Evolutionary conservation across 2,888 invertebrate species (phyloP).

Genomic region (Plebejus argus): DNA sequence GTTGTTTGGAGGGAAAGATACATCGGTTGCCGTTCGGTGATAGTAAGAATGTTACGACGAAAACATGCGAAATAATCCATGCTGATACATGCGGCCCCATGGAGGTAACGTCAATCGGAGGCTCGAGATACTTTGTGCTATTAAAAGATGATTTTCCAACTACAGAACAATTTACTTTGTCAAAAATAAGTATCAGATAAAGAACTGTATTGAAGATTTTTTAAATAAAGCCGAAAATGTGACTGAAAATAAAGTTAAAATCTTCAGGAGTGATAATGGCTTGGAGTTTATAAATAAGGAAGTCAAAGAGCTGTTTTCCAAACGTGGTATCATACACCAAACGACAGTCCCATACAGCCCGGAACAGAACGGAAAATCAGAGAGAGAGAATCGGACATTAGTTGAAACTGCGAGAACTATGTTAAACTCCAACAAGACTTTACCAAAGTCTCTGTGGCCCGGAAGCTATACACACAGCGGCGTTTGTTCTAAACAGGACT

Average conservation of each 20-base stretch:
- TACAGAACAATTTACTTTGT: too few relatives aligned
- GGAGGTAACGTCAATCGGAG: conserved; percentile 42
- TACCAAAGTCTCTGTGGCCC: conserved; percentile 41
- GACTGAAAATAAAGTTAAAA: conserved; percentile 45
- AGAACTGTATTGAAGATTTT: conserved; percentile 41
- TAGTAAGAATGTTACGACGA: conserved; percentile 37
- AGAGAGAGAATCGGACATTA: conserved; percentile 44
- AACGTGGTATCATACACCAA: conserved; percentile 38
- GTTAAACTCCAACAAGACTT: conserved; percentile 10
- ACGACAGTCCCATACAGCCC: conserved; percentile 39
- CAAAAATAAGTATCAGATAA: conserved; percentile 35
- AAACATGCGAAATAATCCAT: conserved; percentile 42
- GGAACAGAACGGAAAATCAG: conserved; percentile 39
- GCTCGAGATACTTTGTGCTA: conserved; percentile 44
- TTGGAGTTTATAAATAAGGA: conserved; percentile 40
- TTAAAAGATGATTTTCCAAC: conserved; percentile 35
- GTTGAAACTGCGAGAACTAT: conserved; percentile 49
- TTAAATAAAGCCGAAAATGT: conserved; percentile 45
- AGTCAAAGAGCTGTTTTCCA: conserved; percentile 31
- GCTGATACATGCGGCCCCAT: conserved; percentile 43
- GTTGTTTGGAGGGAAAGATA: conserved; percentile 36
- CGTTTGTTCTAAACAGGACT: conserved; percentile 32
- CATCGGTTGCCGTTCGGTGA: conserved; percentile 30
- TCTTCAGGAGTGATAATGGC: conserved; percentile 38
- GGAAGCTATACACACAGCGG: conserved; percentile 40